Conservation (phyloP, 2,888 invertebrate genomes). For the Odontocolon sp. region DNA sequence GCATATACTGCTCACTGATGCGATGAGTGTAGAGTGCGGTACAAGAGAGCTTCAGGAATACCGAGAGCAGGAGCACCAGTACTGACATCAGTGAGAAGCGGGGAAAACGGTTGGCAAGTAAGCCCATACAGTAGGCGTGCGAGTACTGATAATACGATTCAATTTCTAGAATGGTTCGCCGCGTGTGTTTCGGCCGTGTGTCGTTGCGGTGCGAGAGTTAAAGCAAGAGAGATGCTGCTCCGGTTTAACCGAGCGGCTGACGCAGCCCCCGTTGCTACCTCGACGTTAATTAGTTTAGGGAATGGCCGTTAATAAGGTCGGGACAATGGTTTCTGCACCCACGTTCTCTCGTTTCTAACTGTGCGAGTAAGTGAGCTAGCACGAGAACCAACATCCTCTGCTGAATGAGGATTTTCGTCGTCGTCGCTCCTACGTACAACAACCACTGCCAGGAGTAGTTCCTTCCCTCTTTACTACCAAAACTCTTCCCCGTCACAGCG, state of each 20-base stretch:
- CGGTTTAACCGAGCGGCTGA: constrained; percentile 59
- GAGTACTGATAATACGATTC: constrained; percentile 68
- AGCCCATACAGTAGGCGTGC: constrained; percentile 59
- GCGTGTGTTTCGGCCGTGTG: constrained; percentile 50
- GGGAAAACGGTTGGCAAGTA: constrained; percentile 36
- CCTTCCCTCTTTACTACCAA: background rate
- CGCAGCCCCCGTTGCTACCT: constrained; percentile 55
- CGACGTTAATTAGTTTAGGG: constrained; percentile 65
- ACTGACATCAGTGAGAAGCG: no score
- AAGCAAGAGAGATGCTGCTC: constrained; percentile 30
- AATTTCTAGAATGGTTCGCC: constrained; percentile 61
- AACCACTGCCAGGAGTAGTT: no score
- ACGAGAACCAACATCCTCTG: constrained; percentile 30
- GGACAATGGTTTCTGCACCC: constrained; percentile 58
- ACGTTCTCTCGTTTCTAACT: constrained; percentile 39
- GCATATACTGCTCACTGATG: no score
- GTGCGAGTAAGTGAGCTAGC: constrained; percentile 35
- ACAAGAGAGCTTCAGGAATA: no score
- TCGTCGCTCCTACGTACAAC: constrained; percentile 26
- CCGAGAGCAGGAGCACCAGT: no score
- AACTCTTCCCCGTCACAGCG: background rate
- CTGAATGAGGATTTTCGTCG: constrained; percentile 57
- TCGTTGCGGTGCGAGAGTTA: constrained; percentile 35
- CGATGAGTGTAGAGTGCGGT: no score
- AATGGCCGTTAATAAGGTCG: constrained; percentile 62